Evolutionary conservation across 2,113 vertebrate species (phyloP).

Genomic region (Oryctolagus cuniculus): DNA sequence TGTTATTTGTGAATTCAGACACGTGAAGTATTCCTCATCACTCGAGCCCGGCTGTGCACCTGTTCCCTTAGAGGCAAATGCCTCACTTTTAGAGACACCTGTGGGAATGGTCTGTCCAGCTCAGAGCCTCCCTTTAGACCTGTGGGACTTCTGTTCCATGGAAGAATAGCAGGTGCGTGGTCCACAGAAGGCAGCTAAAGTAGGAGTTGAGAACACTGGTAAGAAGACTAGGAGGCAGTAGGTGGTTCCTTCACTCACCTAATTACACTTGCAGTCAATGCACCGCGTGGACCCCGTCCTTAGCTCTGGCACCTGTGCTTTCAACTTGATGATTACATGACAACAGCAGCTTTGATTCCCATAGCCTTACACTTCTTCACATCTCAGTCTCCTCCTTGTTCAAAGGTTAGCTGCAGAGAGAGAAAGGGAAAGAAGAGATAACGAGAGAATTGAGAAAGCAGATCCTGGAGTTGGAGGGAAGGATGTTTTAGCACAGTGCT

Average conservation of each 20-base stretch:
- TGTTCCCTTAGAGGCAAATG: accelerated
- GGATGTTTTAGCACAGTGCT: accelerated
- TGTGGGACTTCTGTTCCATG: neutral
- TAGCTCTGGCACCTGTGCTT: too few species aligned
- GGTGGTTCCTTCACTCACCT: accelerated
- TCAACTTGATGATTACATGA: neutral
- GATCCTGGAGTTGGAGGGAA: neutral
- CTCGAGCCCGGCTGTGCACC: accelerated
- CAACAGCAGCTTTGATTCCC: too few species aligned
- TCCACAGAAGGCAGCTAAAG: too few species aligned
- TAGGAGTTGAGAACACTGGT: neutral
- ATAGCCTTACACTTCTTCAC: accelerated
- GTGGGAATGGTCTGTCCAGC: neutral
- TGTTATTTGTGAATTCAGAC: neutral
- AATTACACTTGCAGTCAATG: accelerated
- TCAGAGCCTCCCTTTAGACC: accelerated
- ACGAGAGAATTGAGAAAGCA: neutral
- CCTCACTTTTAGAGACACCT: neutral
- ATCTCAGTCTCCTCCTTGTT: neutral
- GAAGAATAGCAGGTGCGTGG: too few species aligned
- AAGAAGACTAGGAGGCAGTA: accelerated
- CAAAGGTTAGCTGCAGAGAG: accelerated
- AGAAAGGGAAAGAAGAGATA: neutral
- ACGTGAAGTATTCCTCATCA: accelerated
- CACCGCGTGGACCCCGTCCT: accelerated